These are phyloP conservation scores for Anoplius nigerrimus DNA, from an alignment of 2,888 invertebrate species.

Conservation along the genomic window DNA sequence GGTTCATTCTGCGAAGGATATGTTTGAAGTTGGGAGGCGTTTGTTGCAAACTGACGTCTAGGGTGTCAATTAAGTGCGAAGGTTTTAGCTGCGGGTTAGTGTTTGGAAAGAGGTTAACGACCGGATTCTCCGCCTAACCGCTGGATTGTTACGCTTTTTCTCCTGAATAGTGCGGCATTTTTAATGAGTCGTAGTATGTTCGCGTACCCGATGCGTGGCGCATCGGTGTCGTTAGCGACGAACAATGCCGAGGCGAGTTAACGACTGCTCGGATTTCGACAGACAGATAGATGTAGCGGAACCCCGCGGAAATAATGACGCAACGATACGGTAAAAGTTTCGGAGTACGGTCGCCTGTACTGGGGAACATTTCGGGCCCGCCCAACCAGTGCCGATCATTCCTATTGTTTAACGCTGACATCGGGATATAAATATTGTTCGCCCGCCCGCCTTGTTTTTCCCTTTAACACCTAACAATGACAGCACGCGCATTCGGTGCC, in stretches of 20 bases:
- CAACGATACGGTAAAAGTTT: conserved; percentile 4
- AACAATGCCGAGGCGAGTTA: conserved; percentile 26
- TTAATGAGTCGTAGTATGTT: conserved; percentile 8
- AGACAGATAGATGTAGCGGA: conserved; percentile 3
- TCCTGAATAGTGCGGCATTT: not conserved
- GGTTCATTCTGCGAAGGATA: no score
- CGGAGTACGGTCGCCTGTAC: conserved; percentile 10
- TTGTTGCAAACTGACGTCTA: no score
- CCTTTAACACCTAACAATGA: not conserved
- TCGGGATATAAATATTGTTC: not conserved
- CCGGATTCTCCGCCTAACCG: no score
- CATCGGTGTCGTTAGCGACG: conserved; percentile 16
- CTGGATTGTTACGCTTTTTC: not conserved
- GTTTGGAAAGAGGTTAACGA: no score
- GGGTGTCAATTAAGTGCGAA: no score
- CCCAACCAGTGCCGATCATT: not conserved
- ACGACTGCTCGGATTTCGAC: conserved; percentile 21
- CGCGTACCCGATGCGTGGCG: not conserved
- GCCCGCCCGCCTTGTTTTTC: not conserved
- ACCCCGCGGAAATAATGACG: conserved; percentile 30
- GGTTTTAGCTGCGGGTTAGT: no score
- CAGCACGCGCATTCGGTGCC: not conserved
- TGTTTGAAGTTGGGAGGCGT: no score
- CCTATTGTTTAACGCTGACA: not conserved
- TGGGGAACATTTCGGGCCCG: conserved; percentile 1